These are phyloP conservation scores for Gonioctena quinquepunctata DNA, from an alignment of 1,140 invertebrate genomes.

Conservation along the genomic window DNA sequence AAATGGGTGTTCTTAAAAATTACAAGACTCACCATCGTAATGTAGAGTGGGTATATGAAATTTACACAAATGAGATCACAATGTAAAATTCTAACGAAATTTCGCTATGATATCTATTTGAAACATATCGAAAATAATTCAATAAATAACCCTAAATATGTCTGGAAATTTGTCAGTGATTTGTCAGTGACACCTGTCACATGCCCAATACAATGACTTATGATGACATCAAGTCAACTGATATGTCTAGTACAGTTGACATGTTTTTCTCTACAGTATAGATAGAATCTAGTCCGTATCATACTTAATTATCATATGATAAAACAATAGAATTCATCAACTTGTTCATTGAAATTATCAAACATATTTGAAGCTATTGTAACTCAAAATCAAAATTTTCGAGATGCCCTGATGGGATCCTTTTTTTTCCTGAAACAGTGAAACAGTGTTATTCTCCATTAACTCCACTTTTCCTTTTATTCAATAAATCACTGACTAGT, in stretches of 20 bases:
- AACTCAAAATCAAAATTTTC: neutral
- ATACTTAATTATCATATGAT: neutral
- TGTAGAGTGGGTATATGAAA: neutral
- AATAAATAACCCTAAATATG: neutral
- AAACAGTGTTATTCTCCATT: neutral
- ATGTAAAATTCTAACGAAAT: too few species aligned
- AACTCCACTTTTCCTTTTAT: neutral
- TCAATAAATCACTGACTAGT: neutral
- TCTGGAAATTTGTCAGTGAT: neutral
- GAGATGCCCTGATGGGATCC: neutral
- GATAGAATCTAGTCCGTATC: neutral
- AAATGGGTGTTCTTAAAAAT: neutral
- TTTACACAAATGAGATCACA: neutral
- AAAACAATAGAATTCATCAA: neutral
- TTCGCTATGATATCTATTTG: neutral
- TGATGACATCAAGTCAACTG: neutral
- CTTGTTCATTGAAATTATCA: neutral
- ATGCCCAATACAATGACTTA: neutral
- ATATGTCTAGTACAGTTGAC: neutral
- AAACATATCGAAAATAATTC: neutral
- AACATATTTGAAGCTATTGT: conserved; percentile 1
- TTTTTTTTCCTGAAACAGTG: too few species aligned
- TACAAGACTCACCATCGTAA: neutral
- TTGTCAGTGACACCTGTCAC: too few species aligned
- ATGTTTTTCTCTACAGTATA: neutral